phyloP scores from a whole-genome alignment of 2,888 invertebrate species.

The Lumbricus terrestris region DNA sequence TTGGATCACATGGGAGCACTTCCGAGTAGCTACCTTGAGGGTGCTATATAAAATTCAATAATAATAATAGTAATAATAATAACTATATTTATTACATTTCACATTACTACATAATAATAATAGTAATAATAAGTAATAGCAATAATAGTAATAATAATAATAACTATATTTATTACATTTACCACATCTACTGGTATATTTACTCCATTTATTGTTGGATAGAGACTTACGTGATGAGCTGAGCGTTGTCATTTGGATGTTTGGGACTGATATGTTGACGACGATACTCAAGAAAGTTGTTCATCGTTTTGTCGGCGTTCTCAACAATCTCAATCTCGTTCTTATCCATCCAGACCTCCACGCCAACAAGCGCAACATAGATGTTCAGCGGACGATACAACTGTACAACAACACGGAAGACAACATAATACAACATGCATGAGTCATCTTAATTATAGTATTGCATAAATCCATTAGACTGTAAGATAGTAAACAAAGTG shows the following conservation, averaged over 20 bases:
- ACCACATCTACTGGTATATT: too few relatives aligned
- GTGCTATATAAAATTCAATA: too few relatives aligned
- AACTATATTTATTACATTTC: too few relatives aligned
- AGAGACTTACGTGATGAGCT: constrained; percentile 80
- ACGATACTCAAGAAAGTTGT: constrained; percentile 86
- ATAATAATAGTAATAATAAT: too few relatives aligned
- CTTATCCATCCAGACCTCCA: constrained; percentile 88
- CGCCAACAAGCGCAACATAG: constrained; percentile 89
- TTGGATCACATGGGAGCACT: too few relatives aligned
- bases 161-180: too few relatives aligned
- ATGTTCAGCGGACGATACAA: constrained; percentile 92
- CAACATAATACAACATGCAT: not conserved
- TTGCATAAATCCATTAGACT: not conserved
- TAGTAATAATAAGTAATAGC: too few relatives aligned
- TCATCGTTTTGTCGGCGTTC: constrained; percentile 84
- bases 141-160: too few relatives aligned
- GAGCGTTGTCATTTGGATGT: constrained; percentile 95
- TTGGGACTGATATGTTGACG: constrained; percentile 73
- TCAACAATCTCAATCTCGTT: constrained; percentile 80
- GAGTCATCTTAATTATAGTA: not conserved
- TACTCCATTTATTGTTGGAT: not conserved
- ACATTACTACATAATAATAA: too few relatives aligned
- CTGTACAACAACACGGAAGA: constrained; percentile 65
- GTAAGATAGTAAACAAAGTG: not conserved
- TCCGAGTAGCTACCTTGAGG: too few relatives aligned